Evolutionary conservation across 2,797 vertebrate genomes (phyloP).

Genomic region (Emydoidea blandingii): DNA sequence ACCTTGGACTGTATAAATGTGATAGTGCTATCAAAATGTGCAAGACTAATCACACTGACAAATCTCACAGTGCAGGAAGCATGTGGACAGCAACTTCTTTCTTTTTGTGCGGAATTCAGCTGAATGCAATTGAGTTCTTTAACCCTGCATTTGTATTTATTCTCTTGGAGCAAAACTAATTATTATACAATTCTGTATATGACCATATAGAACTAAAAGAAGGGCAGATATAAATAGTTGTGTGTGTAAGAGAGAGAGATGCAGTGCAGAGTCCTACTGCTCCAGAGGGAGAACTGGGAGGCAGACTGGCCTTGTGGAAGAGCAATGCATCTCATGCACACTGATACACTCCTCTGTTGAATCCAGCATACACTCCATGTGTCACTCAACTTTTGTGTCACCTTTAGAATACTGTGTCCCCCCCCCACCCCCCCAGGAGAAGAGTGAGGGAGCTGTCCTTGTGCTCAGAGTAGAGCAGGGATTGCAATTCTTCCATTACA

Average conservation of each 20-base stretch:
- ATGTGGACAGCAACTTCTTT: background rate
- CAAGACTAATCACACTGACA: background rate
- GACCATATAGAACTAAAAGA: background rate
- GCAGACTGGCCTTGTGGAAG: background rate
- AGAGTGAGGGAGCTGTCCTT: background rate
- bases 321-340: background rate
- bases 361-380: background rate
- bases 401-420: accelerated
- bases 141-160: background rate
- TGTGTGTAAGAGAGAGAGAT: background rate
- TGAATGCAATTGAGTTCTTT: background rate
- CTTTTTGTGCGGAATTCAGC: background rate
- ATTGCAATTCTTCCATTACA: background rate
- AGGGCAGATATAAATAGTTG: accelerated
- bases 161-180: background rate
- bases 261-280: background rate
- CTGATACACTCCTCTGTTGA: background rate
- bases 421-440: background rate
- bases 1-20: background rate
- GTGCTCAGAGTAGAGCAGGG: accelerated
- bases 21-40: background rate
- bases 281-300: background rate
- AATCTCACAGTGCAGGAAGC: background rate
- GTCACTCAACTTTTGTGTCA: background rate
- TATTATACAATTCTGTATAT: background rate